Evolutionary conservation across 2,888 invertebrate species (phyloP).

Genomic region (Torymus aiolomorphi): DNA sequence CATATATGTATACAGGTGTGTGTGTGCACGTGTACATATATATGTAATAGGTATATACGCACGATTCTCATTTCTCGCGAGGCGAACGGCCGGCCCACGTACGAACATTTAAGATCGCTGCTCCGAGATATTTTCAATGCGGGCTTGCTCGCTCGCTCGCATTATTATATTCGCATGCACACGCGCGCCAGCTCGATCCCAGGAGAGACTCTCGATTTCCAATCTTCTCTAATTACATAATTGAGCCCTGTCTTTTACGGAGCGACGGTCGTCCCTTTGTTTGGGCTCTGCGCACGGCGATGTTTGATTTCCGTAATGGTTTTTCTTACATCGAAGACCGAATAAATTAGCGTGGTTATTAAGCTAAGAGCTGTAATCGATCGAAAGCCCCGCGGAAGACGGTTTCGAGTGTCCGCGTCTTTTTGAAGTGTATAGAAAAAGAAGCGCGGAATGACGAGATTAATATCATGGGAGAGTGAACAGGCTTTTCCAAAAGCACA

Average conservation of each 20-base stretch:
- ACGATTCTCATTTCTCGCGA: constrained; percentile 15
- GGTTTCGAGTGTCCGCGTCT: too few relatives aligned
- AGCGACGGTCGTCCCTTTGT: not conserved
- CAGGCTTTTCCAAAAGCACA: constrained; percentile 4
- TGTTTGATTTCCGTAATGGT: too few relatives aligned
- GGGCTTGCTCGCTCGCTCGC: constrained; percentile 8
- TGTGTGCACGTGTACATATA: not conserved
- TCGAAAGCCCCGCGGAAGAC: too few relatives aligned
- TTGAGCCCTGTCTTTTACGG: not conserved
- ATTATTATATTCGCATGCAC: constrained; percentile 22
- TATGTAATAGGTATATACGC: not conserved
- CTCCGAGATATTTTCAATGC: constrained; percentile 26
- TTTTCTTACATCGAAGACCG: too few relatives aligned
- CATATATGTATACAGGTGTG: not conserved
- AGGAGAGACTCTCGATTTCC: constrained; percentile 31
- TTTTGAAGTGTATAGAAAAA: too few relatives aligned
- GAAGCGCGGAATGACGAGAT: not conserved
- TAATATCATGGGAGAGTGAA: constrained; percentile 25
- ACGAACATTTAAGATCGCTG: constrained; percentile 26
- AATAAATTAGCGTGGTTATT: too few relatives aligned
- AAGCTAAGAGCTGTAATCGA: too few relatives aligned
- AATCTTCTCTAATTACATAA: constrained; percentile 39
- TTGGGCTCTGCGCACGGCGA: too few relatives aligned
- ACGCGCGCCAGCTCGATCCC: not conserved
- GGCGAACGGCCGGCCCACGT: constrained; percentile 10